A percentile compares a stretch with the other conserved stretches of the same genome.
Conservation (phyloP, 2,113 vertebrate genomes). For the Eonycteris spelaea region DNA sequence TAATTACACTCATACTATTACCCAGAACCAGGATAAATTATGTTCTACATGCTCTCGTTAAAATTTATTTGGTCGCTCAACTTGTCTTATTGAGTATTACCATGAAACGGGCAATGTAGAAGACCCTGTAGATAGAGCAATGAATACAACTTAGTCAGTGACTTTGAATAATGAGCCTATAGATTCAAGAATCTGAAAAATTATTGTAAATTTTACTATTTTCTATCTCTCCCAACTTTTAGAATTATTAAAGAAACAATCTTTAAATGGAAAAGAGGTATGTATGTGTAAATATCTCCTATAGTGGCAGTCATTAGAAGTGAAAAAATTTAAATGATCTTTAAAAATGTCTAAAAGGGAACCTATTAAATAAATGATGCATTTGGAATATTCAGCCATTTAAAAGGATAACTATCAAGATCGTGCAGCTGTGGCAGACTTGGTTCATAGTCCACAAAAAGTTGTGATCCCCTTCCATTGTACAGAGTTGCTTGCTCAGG, state of each 20-base stretch:
- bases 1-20: neutral
- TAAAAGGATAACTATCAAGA: neutral
- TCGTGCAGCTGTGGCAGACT: neutral
- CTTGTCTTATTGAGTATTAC: neutral
- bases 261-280: neutral
- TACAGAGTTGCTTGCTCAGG: neutral
- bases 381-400: neutral
- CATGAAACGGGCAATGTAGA: neutral
- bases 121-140: neutral
- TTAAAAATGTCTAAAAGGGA: neutral
- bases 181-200: neutral
- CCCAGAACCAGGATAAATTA: neutral
- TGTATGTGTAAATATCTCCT: neutral
- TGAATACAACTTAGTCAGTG: neutral
- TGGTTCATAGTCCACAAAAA: neutral
- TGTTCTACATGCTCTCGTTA: neutral
- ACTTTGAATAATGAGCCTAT: neutral
- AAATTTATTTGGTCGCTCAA: neutral
- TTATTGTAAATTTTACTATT: neutral
- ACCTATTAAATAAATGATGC: neutral
- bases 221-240: neutral
- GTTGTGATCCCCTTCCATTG: neutral
- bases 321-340: neutral
- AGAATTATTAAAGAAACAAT: neutral
- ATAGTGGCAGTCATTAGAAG: neutral